phyloP scores from a whole-genome alignment of 2,888 invertebrate genomes.

The Leptura quadrifasciata region DNA sequence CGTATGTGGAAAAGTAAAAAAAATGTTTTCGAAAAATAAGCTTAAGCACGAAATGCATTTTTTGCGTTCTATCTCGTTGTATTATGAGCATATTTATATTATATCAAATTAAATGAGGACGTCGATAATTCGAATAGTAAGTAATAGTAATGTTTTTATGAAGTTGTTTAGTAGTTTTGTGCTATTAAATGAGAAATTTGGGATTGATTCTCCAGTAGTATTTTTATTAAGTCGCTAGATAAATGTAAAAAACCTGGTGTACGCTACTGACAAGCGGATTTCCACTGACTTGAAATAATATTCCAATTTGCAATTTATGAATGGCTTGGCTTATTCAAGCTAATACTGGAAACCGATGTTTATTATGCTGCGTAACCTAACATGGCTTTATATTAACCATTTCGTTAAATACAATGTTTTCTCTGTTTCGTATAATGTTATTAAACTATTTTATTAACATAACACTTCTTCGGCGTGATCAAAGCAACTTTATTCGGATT shows the following conservation, averaged over 20 bases:
- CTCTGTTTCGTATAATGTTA: conserved; percentile 19
- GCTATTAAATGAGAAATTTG: no score
- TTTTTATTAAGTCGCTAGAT: neutral
- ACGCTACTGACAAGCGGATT: conserved; percentile 36
- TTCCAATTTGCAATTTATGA: conserved; percentile 32
- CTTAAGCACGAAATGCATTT: no score
- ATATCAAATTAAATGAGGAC: no score
- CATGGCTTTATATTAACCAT: conserved; percentile 16
- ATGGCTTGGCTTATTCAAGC: conserved; percentile 28
- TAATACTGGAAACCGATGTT: conserved; percentile 21
- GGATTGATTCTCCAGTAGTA: no score
- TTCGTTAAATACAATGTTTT: conserved; percentile 2
- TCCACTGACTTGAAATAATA: conserved; percentile 35
- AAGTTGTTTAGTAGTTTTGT: no score
- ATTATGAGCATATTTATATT: no score
- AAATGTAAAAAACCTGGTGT: neutral
- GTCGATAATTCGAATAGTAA: no score
- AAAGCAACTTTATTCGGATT: neutral
- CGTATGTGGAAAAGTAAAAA: no score
- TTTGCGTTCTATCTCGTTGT: no score
- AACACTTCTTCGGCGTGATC: conserved; percentile 11
- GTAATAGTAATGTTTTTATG: no score
- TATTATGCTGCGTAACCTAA: neutral
- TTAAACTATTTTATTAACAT: neutral
- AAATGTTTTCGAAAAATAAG: no score